Evolutionary conservation across 2,888 invertebrate species (phyloP), one percentile per base, ranked within the genome.

Genomic region (Diplolepis rosae): DNA sequence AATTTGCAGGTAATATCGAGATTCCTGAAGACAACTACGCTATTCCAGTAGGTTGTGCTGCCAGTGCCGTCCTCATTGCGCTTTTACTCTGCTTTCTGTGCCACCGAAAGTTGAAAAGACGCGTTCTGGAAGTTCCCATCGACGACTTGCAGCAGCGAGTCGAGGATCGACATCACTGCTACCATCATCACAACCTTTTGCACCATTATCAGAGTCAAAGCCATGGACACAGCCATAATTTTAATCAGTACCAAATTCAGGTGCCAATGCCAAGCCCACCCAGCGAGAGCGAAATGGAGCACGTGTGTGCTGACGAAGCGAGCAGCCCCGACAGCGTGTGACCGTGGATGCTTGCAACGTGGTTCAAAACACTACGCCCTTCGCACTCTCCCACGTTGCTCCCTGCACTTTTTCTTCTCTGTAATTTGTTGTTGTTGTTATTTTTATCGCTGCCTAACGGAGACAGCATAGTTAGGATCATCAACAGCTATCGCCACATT

Each of bases 11-110:
- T 88, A 82, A 87, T 65, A 88, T 89, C 72, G 88, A 85, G 70
- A 90, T 90, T 82, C 91, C 91, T 85, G 90, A 92, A 88, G 91
- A 92, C 89, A 91, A 90, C 90, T 90, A 91, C 90, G 90, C 89
- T 89, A 84, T 91, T 86, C 83, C 89, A 88, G 89, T 90, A 77
- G 90, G 90, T 72, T 90, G 89, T 75, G 88, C 89, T 71, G 89
- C 90, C 73, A 88, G 90, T 72, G 89, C 89, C 70, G 87, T 90
- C 71, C 83, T 91, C 69, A 81, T 92, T 76, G 88, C 89, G 35
- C 80, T 91, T 67, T 83, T 88, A 13, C 72, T 90, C 70, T 91
- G 91, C 87, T 88, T 92, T 72, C 88, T 92, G 84, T 93, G 92
- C 82, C 92, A 93, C 82, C 89, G 91, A 70, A 88, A 87, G 72